Evolutionary conservation across 2,888 invertebrate genomes (phyloP), one percentile per base, ranked within the genome.

Genomic region (Diploptera punctata): DNA sequence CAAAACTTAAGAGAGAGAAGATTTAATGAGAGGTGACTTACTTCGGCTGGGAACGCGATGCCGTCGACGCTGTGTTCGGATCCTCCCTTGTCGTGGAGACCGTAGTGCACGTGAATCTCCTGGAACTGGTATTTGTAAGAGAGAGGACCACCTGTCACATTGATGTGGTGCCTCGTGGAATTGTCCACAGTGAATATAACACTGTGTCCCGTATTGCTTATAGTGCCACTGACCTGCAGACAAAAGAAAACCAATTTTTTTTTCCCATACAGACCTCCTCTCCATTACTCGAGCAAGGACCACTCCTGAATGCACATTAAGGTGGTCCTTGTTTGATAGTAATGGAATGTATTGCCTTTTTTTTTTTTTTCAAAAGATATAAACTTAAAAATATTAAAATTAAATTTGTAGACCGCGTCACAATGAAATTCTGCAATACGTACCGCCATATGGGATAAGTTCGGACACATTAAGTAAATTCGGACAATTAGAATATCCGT

Each of bases 1-100:
- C n/a, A n/a, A n/a, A n/a, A n/a, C n/a, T n/a, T n/a, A n/a, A n/a
- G n/a, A n/a, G n/a, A n/a, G n/a, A n/a, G n/a, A n/a, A n/a, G n/a
- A n/a, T n/a, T n/a, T n/a, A n/a, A n/a, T n/a, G n/a, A n/a, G n/a
- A 7, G 33, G 5, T 33, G 33, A 82, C 88, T 88, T 84, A 99
- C 98, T 93, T 99, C 99, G 70, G 98, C 98, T 9, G 99, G 98
- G 84, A 99, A 99, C 70, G 95, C 91, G 81, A 96, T 94, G 77
- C 97, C 96, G 81, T 96, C 97, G 80, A 99, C 94, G 72, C 94
- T 95, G 84, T 99, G 99, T 82, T 99, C 99, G 16, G 98, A 98
- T 26, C 99, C 99, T 78, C 91, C 91, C 81, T 93, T 93, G 84
- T 98, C 96, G 80, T 92, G 91, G 72, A 94, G 87, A 7, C 97